Conservation (phyloP, 2,797 vertebrate genomes). For the Anableps anableps region DNA sequence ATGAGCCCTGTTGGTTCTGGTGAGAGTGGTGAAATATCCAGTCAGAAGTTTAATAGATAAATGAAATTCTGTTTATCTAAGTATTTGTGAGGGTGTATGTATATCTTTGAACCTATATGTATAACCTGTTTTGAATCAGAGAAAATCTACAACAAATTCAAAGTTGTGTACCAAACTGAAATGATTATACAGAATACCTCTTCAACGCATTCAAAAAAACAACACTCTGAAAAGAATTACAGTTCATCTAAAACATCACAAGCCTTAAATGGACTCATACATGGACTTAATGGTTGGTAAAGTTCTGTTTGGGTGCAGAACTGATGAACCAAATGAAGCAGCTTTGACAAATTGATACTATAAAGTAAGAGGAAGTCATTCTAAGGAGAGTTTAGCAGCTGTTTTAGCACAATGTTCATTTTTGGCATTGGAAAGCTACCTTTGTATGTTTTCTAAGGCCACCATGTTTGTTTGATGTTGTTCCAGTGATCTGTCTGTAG, state of each 20-base stretch:
- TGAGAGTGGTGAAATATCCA: too few relatives aligned
- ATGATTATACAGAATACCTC: too few relatives aligned
- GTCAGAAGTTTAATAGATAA: not conserved
- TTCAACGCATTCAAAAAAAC: too few relatives aligned
- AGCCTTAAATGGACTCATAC: too few relatives aligned
- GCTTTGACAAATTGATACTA: not conserved
- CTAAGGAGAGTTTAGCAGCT: not conserved
- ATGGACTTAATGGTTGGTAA: not conserved
- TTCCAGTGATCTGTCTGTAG: not conserved
- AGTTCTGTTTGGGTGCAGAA: not conserved
- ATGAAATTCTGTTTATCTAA: not conserved
- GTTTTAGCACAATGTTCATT: not conserved
- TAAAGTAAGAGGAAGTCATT: not conserved
- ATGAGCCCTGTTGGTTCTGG: too few relatives aligned
- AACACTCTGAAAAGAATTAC: not conserved
- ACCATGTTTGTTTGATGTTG: constrained; percentile 2
- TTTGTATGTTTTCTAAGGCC: not conserved
- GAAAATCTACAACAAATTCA: too few relatives aligned
- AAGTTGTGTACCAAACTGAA: too few relatives aligned
- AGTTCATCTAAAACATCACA: too few relatives aligned
- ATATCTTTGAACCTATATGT: too few relatives aligned
- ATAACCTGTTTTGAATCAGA: not conserved
- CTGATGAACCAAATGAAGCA: not conserved
- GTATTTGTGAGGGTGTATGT: not conserved
- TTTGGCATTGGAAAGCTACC: not conserved